Base-by-base conservation (phyloP, 2,113 vertebrate genomes). In the Ageneiosus marmoratus region DNA sequence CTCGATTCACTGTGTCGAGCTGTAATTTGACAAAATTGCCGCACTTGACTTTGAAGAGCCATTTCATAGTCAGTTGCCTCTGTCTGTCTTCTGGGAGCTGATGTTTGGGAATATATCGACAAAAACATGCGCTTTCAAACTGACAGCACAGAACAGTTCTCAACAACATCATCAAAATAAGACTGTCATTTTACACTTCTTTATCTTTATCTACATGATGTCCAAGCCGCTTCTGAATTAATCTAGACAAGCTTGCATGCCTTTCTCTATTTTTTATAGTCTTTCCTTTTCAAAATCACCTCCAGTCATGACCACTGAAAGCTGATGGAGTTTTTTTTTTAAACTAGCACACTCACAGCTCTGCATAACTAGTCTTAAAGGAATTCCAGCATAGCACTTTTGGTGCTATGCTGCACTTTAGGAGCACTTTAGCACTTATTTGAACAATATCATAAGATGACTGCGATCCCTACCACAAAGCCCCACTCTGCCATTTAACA, bases 11-110 rank as follows among this genome's bases (percentile, higher is more conserved):
- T 41, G 46, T 48, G 80, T 60, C 29, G 75, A 78, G 75, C 70
- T 83, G 37, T 69, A 83, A 83, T 77, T 83, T 83, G 50, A 83
- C 82, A 77, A 69, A 77, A 83, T 83, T 77, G 37, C 75, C 50
- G 48, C 82, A 83, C 82, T 83, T 69, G 60, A 77, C 62, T 83
- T 55, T 41, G 51, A 65, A 77, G 74, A 69, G 62, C 62, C 62
- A 67, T 73, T 82, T 74, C 55, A 32, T 56, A 77, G 56, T 69
- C 20, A 44, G 63, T 22, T 56, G 13, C 60, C n/a, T 77, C 29
- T 48, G 72, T 63, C 58, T 27, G 48, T 63, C 60, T 50, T 32
- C 15, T 41, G 48, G 73, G 48, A 77, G 41, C 27, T 50, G 72
- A 27, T 77, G 73, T 83, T 50, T 77, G 60, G 27, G 46, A 79